Conservation (phyloP, 2,888 invertebrate species). For the Nysson spinosus region DNA sequence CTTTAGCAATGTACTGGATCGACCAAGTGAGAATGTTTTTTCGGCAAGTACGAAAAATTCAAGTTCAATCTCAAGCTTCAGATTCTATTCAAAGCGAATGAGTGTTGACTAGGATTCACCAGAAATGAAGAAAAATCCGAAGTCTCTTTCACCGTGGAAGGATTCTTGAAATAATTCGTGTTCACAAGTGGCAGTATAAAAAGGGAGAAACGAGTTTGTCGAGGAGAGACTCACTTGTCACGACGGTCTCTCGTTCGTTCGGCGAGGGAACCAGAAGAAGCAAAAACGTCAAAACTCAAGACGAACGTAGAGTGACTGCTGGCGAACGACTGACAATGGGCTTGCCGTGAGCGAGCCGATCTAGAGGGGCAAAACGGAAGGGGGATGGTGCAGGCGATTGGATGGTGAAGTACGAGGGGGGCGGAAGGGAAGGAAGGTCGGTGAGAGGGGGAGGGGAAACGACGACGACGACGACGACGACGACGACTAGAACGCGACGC, state of each 20-base stretch:
- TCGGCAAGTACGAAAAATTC: too few relatives aligned
- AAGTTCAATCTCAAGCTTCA: too few relatives aligned
- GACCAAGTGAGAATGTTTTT: too few relatives aligned
- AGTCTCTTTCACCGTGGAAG: too few relatives aligned
- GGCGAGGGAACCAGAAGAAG: slow-evolving; percentile 10
- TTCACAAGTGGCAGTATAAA: background rate
- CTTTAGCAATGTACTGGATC: too few relatives aligned
- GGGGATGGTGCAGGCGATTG: slow-evolving; percentile 18
- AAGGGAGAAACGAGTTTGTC: background rate
- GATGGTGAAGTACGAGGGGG: slow-evolving; percentile 17
- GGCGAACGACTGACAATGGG: slow-evolving; percentile 71
- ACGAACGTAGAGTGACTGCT: slow-evolving; percentile 45
- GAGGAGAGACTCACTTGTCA: background rate
- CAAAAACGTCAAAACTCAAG: slow-evolving; percentile 25
- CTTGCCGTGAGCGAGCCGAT: slow-evolving; percentile 50
- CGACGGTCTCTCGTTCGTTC: background rate
- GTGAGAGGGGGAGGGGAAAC: slow-evolving; percentile 9
- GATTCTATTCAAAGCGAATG: too few relatives aligned
- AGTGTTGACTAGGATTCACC: too few relatives aligned
- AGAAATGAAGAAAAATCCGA: too few relatives aligned
- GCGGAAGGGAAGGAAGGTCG: slow-evolving; percentile 28
- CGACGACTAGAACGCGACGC: slow-evolving; percentile 13
- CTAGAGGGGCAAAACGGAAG: slow-evolving; percentile 16
- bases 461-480: background rate
- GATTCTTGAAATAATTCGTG: too few relatives aligned